Evolutionary conservation across 2,113 vertebrate genomes (phyloP).

Genomic region (Bucco capensis): DNA sequence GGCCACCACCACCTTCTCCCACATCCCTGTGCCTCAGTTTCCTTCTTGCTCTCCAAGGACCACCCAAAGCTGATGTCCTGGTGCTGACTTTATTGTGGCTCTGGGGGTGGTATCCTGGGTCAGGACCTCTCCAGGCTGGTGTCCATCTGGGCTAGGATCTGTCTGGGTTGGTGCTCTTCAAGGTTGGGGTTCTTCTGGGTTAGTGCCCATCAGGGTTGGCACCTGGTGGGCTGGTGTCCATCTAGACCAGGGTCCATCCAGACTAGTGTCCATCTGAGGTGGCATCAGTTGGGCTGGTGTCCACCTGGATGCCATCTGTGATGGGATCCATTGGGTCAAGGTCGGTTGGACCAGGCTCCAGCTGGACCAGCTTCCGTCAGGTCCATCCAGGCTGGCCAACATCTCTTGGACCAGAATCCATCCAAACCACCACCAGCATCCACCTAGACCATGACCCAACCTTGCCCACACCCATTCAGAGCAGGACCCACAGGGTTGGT

Average conservation of each 20-base stretch:
- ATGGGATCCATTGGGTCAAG: no score
- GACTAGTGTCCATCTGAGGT: not conserved
- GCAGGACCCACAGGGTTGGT: accelerated
- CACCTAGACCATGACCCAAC: not conserved
- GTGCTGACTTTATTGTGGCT: not conserved
- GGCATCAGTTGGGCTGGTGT: not conserved
- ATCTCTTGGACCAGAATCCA: not conserved
- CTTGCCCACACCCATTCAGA: not conserved
- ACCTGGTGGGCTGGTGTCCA: not conserved
- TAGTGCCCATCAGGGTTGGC: not conserved
- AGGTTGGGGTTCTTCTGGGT: no score
- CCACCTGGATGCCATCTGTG: no score
- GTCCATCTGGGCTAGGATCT: not conserved
- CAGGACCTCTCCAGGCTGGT: no score
- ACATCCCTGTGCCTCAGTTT: not conserved
- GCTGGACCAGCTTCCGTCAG: no score
- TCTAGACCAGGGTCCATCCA: no score
- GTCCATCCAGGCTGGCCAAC: not conserved
- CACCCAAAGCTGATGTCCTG: not conserved
- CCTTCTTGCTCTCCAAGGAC: not conserved
- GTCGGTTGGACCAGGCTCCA: no score
- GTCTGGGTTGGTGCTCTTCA: accelerated
- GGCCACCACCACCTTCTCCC: accelerated
- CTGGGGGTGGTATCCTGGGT: not conserved
- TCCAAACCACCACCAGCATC: not conserved